Percentiles rank a stretch among this genome's conserved stretches.
phyloP scores from a whole-genome alignment of 1,140 invertebrate genomes.

The Neoseiulus cucumeris region DNA sequence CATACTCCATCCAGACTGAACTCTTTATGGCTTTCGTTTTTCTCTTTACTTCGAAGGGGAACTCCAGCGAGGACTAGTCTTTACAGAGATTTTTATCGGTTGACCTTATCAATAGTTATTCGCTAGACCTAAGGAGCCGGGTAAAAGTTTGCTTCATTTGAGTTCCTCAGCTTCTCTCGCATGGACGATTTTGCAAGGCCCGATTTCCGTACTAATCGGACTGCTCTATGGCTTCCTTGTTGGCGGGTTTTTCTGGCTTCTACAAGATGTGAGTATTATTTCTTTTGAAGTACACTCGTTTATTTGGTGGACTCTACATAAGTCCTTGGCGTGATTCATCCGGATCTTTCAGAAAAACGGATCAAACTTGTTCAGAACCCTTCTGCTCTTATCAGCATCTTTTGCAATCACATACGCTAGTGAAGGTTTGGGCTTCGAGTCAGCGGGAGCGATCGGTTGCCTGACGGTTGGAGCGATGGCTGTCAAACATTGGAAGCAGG shows the following conservation, averaged over 20 bases:
- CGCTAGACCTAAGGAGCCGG: too few species aligned
- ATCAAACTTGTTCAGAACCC: background rate
- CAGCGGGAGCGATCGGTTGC: constrained; percentile 61
- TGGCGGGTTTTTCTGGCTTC: constrained; percentile 20
- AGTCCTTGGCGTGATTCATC: constrained; percentile 16
- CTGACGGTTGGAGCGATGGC: constrained; percentile 64
- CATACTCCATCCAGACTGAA: too few species aligned
- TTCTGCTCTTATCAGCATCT: constrained; percentile 49
- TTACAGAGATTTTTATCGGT: too few species aligned
- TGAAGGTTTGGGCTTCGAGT: constrained; percentile 48
- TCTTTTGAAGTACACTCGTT: constrained; percentile 10
- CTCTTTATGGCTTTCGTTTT: too few species aligned
- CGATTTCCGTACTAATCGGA: constrained; percentile 24
- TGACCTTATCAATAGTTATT: too few species aligned
- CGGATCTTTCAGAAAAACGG: constrained; percentile 16
- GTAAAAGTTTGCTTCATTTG: too few species aligned
- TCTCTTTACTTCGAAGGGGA: too few species aligned
- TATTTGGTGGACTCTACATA: background rate
- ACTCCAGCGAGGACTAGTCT: too few species aligned
- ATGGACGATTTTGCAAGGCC: constrained; percentile 28
- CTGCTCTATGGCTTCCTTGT: constrained; percentile 23
- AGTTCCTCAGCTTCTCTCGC: constrained; percentile 19
- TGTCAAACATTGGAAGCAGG: constrained; percentile 25
- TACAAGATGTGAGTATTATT: constrained; percentile 17
- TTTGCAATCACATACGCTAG: constrained; percentile 56